phyloP scores from a whole-genome alignment of 2,113 vertebrate genomes.

The Neotoma lepida region DNA sequence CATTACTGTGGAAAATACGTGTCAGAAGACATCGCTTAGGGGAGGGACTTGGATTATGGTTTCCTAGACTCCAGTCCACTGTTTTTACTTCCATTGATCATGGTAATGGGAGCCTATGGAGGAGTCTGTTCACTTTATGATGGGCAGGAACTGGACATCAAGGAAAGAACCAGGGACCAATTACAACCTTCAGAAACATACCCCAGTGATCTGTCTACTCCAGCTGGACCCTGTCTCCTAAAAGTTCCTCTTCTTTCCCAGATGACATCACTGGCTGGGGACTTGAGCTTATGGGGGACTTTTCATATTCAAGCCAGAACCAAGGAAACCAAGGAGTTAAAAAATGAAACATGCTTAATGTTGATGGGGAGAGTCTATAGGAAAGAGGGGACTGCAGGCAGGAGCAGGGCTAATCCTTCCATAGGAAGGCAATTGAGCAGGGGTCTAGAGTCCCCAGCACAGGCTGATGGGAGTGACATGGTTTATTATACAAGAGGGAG shows the following conservation, averaged over 20 bases:
- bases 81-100: not conserved
- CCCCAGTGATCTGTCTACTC: too few species aligned
- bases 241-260: not conserved
- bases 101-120: not conserved
- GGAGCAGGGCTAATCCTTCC: too few species aligned
- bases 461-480: accelerated
- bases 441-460: not conserved
- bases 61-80: not conserved
- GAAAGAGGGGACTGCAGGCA: not conserved
- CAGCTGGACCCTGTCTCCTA: not conserved
- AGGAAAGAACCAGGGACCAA: not conserved
- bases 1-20: not conserved
- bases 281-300: not conserved
- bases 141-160: not conserved
- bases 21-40: not conserved
- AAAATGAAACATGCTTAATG: too few species aligned
- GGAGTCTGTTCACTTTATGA: not conserved
- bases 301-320: not conserved
- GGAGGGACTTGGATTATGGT: not conserved
- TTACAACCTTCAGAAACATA: not conserved
- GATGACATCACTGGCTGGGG: not conserved
- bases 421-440: not conserved
- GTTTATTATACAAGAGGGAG: not conserved
- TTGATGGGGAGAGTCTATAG: not conserved
- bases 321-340: not conserved